A percentile compares a stretch with the other conserved stretches of the same genome.
Evolutionary conservation across 2,888 invertebrate species (phyloP).

Genomic region (Esperia sulphurella): DNA sequence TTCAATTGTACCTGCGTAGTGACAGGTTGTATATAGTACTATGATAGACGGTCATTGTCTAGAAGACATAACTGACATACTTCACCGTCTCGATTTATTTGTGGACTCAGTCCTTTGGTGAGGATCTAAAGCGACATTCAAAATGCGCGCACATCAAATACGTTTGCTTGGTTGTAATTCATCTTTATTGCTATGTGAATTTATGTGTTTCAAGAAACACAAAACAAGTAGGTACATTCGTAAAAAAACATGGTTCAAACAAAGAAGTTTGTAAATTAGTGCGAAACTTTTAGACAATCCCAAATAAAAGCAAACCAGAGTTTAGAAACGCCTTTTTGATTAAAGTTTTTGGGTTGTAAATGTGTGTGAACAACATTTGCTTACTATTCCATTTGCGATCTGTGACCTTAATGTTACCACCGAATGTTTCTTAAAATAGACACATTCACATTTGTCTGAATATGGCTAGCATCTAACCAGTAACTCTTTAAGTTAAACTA

Average conservation of each 20-base stretch:
- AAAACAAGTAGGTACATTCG: background rate
- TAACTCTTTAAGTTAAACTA: no score
- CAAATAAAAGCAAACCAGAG: no score
- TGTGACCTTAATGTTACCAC: no score
- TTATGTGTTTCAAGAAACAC: slow-evolving; percentile 5
- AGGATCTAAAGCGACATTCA: slow-evolving; percentile 29
- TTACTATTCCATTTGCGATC: no score
- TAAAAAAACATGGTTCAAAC: no score
- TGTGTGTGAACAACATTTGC: background rate
- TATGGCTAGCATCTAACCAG: no score
- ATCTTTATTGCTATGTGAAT: slow-evolving; percentile 19
- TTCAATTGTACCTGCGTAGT: background rate
- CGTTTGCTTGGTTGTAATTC: slow-evolving; percentile 43
- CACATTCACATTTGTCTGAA: no score
- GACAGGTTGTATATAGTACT: slow-evolving; percentile 6
- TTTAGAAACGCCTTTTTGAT: no score
- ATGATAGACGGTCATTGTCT: slow-evolving; percentile 16
- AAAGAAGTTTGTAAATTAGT: background rate
- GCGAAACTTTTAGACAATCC: no score
- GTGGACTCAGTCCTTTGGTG: slow-evolving; percentile 41
- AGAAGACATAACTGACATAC: slow-evolving; percentile 49
- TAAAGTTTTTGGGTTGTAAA: no score
- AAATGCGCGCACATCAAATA: slow-evolving; percentile 43
- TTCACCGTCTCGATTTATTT: slow-evolving; percentile 55
- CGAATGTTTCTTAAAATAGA: no score